Conservation (phyloP, 2,113 vertebrate genomes). For the Percina caprodes region DNA sequence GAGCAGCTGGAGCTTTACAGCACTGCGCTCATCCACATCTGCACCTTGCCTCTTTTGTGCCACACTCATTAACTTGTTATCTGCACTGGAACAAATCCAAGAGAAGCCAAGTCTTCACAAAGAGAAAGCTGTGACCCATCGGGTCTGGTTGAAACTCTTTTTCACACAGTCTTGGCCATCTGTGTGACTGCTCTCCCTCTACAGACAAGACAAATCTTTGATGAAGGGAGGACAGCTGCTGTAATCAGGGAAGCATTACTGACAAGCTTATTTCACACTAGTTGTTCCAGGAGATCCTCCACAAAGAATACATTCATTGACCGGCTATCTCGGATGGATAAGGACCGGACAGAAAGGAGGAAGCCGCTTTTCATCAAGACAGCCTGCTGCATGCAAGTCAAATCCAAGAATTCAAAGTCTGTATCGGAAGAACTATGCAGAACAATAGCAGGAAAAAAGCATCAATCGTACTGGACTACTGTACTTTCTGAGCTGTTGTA, state of each 20-base stretch:
- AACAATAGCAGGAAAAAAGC: not conserved
- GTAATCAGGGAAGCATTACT: constrained; percentile 14
- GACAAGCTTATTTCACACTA: constrained; percentile 30
- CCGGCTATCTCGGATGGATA: not conserved
- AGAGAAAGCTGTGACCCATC: not conserved
- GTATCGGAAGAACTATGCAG: not conserved
- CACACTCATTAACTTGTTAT: constrained; percentile 26
- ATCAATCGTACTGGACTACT: not conserved
- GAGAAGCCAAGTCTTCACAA: not conserved
- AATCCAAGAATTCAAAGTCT: not conserved
- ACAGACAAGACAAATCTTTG: constrained; percentile 11
- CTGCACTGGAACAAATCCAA: constrained; percentile 1
- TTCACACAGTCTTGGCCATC: constrained; percentile 5
- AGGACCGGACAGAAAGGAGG: not conserved
- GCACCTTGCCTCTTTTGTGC: not conserved
- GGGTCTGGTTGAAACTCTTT: constrained; percentile 38
- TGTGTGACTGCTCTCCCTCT: not conserved
- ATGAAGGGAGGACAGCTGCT: constrained; percentile 43
- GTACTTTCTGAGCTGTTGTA: constrained; percentile 5
- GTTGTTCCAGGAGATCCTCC: constrained; percentile 23
- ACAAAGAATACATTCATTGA: constrained; percentile 60
- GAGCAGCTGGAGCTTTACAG: constrained; percentile 38
- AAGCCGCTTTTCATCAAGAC: not conserved
- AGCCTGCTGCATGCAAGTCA: not conserved
- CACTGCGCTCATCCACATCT: not conserved